Percentiles rank a stretch among this genome's conserved stretches.
Conservation (phyloP, 1,140 invertebrate species). For the Platyscapa corneri region DNA sequence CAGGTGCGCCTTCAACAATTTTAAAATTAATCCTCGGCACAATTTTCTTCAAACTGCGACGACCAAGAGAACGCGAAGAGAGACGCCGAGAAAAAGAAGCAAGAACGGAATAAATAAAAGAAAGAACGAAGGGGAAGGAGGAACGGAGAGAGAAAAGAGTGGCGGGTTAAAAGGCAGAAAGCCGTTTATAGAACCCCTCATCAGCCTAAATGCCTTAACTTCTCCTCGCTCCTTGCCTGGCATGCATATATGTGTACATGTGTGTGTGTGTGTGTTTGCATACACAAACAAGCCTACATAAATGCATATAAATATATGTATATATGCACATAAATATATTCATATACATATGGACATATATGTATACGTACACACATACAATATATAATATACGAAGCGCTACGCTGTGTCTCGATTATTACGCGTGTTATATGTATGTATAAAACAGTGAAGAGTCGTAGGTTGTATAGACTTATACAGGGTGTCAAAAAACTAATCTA, state of each 20-base stretch:
- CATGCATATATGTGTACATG: not conserved
- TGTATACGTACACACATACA: too few relatives aligned
- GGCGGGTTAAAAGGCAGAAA: conserved; percentile 53
- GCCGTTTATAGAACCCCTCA: conserved; percentile 73
- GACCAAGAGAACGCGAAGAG: not conserved
- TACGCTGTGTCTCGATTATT: conserved; percentile 28
- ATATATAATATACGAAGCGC: too few relatives aligned
- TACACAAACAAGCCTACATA: too few relatives aligned
- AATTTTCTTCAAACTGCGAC: conserved; percentile 28
- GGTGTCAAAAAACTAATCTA: not conserved
- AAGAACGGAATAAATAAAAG: conserved; percentile 34
- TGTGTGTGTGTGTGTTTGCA: too few relatives aligned
- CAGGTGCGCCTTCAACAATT: conserved; percentile 29
- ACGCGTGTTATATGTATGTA: not conserved
- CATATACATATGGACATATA: too few relatives aligned
- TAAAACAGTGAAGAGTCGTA: not conserved
- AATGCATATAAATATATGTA: too few relatives aligned
- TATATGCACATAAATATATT: too few relatives aligned
- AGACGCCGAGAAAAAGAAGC: not conserved
- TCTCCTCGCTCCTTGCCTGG: conserved; percentile 50
- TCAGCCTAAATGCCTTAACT: conserved; percentile 68
- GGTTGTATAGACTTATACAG: not conserved
- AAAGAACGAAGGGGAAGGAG: not conserved
- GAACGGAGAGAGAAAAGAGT: conserved; percentile 45
- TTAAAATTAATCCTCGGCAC: conserved; percentile 39